Percentiles rank a stretch among this genome's conserved stretches.
phyloP scores from a whole-genome alignment of 1,140 invertebrate genomes.

The Drosophila takahashii region DNA sequence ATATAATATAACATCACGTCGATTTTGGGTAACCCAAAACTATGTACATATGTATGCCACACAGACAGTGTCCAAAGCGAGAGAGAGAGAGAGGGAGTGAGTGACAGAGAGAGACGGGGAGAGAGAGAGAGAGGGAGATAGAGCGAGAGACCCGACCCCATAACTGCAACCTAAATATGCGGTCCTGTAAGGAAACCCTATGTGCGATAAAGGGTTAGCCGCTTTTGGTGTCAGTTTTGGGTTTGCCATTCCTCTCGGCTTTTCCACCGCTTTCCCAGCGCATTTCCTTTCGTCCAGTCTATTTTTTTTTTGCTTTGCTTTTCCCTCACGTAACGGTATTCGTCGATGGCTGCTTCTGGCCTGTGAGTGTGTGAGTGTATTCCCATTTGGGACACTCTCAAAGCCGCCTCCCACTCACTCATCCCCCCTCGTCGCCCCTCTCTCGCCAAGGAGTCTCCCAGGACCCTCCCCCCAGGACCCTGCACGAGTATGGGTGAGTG shows the following conservation, averaged over 20 bases:
- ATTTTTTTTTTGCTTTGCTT: not conserved
- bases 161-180: constrained; percentile 85
- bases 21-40: constrained; percentile 81
- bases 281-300: constrained; percentile 3
- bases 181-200: constrained; percentile 85
- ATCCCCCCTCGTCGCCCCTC: not conserved
- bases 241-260: constrained; percentile 79
- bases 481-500: constrained; percentile 17
- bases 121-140: constrained; percentile 15
- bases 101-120: not conserved
- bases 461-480: not conserved
- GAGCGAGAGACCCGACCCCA: constrained; percentile 46
- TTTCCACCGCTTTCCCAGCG: constrained; percentile 16
- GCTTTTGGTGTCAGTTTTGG: constrained; percentile 84
- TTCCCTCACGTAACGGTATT: constrained; percentile 69
- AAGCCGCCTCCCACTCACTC: constrained; percentile 29
- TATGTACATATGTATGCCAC: constrained; percentile 39
- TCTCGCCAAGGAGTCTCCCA: constrained; percentile 8
- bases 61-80: constrained; percentile 33
- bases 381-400: constrained; percentile 57
- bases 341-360: constrained; percentile 54
- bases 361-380: constrained; percentile 31
- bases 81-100: constrained; percentile 28
- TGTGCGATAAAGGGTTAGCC: constrained; percentile 85
- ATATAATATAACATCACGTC: constrained; percentile 83